Evolutionary conservation across 1,140 invertebrate genomes (phyloP).

Genomic region (Acromyrmex charruanus): DNA sequence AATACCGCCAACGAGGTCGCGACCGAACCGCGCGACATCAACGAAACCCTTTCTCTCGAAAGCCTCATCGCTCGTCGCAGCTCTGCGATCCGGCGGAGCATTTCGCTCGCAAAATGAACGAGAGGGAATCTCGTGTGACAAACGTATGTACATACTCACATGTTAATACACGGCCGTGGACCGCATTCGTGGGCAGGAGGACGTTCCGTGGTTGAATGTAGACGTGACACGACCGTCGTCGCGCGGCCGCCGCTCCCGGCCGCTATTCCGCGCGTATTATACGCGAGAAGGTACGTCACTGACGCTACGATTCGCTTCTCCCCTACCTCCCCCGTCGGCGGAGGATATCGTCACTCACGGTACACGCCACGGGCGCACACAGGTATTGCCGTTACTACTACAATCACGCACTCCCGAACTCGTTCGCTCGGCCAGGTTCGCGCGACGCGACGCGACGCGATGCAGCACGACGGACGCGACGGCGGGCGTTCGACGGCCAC

Average conservation of each 20-base stretch:
- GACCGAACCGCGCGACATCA: constrained; percentile 26
- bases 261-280: constrained; percentile 55
- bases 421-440: constrained; percentile 47
- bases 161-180: constrained; percentile 72
- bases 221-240: constrained; percentile 15
- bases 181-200: constrained; percentile 73
- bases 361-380: background rate
- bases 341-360: constrained; percentile 47
- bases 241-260: constrained; percentile 37
- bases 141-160: constrained; percentile 70
- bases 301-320: constrained; percentile 42
- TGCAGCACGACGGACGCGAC: background rate
- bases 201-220: constrained; percentile 51
- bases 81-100: background rate
- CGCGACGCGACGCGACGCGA: constrained; percentile 23
- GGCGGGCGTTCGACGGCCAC: constrained; percentile 23
- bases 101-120: background rate
- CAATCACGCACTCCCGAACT: constrained; percentile 30
- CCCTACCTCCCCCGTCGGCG: background rate
- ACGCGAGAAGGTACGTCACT: constrained; percentile 61
- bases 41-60: constrained; percentile 58
- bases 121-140: background rate
- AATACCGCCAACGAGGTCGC: constrained; percentile 57
- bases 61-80: constrained; percentile 23
- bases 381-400: constrained; percentile 15